phyloP scores from a whole-genome alignment of 1,140 invertebrate genomes.

The Formica exsecta region DNA sequence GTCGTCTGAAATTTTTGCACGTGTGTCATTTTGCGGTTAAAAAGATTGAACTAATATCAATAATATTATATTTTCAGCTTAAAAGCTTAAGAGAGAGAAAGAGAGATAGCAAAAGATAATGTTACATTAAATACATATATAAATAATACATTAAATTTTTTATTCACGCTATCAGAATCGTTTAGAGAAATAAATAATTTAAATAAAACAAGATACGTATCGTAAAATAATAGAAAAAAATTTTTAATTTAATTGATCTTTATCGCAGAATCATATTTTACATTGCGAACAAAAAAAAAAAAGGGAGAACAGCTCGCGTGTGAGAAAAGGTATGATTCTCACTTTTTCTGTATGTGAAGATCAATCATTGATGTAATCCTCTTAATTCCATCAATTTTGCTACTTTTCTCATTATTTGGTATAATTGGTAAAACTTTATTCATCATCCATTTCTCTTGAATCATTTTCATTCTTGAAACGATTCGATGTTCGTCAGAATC shows the following conservation, averaged over 20 bases:
- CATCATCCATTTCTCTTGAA: background rate
- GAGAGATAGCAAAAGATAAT: too few species aligned
- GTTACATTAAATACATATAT: too few species aligned
- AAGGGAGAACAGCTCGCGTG: too few species aligned
- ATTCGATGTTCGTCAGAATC: background rate
- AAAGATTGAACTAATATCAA: background rate
- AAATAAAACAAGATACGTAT: background rate
- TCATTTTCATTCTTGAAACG: background rate
- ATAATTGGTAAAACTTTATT: background rate
- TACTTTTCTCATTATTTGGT: background rate
- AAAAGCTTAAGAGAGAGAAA: background rate
- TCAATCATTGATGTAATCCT: background rate
- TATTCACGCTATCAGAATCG: background rate
- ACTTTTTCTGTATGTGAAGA: background rate
- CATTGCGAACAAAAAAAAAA: too few species aligned
- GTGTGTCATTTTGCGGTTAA: constrained; percentile 15
- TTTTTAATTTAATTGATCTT: background rate
- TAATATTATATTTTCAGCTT: background rate
- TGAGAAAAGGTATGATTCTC: background rate
- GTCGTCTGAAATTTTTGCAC: constrained; percentile 45
- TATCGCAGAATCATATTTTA: background rate
- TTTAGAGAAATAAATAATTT: background rate
- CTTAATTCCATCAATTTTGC: background rate
- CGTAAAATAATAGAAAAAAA: background rate
- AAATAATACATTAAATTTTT: background rate